These are phyloP conservation scores for Harmothoe impar DNA, from an alignment of 2,888 invertebrate species.

Conservation along the genomic window DNA sequence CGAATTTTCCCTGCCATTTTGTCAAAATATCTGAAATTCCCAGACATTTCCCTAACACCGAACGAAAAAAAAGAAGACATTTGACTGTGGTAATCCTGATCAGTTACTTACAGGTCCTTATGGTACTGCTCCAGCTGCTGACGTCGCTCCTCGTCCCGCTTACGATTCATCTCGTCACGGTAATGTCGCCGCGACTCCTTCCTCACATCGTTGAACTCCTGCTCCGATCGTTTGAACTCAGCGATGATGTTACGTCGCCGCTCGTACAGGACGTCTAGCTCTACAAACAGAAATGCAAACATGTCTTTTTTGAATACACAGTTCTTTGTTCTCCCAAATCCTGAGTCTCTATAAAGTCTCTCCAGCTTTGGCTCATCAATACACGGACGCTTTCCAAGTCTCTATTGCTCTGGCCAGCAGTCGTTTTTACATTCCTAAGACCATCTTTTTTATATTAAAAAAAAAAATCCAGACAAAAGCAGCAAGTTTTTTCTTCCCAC, in stretches of 20 bases:
- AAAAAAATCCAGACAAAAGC: too few species aligned
- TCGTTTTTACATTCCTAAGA: too few species aligned
- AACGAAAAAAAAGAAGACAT: background rate
- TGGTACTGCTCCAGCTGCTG: constrained; percentile 72
- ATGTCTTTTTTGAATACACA: background rate
- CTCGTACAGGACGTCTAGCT: constrained; percentile 77
- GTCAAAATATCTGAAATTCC: too few species aligned
- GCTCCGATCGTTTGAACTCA: constrained; percentile 75
- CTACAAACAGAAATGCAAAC: constrained; percentile 70
- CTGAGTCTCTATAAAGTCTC: background rate
- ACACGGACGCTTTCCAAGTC: too few species aligned
- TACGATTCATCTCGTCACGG: constrained; percentile 74
- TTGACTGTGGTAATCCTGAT: background rate
- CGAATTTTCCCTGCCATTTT: too few species aligned
- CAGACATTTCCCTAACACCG: too few species aligned
- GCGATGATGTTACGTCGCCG: constrained; percentile 73
- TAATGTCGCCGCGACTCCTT: constrained; percentile 73
- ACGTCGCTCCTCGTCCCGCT: constrained; percentile 75
- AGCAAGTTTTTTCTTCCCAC: too few species aligned
- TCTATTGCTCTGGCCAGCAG: too few species aligned
- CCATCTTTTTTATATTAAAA: too few species aligned
- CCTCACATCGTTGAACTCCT: constrained; percentile 74
- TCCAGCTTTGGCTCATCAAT: too few species aligned
- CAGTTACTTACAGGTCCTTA: constrained; percentile 73
- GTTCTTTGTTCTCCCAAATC: background rate